Evolutionary conservation across 2,888 invertebrate genomes (phyloP), one percentile per base, ranked within the genome.

Genomic region (Desoria tigrina): DNA sequence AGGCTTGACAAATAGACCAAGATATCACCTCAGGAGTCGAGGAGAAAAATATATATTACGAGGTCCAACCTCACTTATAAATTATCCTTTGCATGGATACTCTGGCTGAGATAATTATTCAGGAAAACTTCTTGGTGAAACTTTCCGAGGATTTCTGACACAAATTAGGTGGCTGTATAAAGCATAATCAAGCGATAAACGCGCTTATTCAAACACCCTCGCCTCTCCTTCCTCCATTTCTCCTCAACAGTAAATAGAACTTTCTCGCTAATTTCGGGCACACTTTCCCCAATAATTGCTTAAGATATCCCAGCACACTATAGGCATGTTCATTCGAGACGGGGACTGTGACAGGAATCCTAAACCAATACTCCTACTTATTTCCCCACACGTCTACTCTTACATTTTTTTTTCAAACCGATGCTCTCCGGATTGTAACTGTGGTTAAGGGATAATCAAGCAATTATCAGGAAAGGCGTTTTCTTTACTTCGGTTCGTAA

Each of bases 1-100:
- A 51, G 24, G 51, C 14, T 51, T 51, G 51, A 26, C 51, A 51
- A 51, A 51, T 51, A 24, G 51, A 51, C 51, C 24, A 26, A 51
- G 51, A 51, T 51, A 51, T 51, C 51, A 26, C 26, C 51, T 51
- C 26, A 24, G 21, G 24, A 51, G 51, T 26, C 7, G 9, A 24
- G 51, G 21, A 26, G 51, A 26, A 51, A 51, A 51, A 51, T 45
- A 21, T n/a, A n/a, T n/a, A 45, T 45, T 45, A 45, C 9, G 6
- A 45, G 16, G 32, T 21, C 45, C 21, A 21, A 45, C 45, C 45
- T 45, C 45, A 45, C n/a, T 45, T 45, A 26, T 51, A 51, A 51
- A 51, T 51, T 51, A 51, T 26, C 11, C 51, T 51, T 16, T 24
- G 51, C 51, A 24, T 26, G 23, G 26, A 51, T 51, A 24, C 51